Evolutionary conservation across 2,113 vertebrate species (phyloP).

Genomic region (Prunella fulvescens): DNA sequence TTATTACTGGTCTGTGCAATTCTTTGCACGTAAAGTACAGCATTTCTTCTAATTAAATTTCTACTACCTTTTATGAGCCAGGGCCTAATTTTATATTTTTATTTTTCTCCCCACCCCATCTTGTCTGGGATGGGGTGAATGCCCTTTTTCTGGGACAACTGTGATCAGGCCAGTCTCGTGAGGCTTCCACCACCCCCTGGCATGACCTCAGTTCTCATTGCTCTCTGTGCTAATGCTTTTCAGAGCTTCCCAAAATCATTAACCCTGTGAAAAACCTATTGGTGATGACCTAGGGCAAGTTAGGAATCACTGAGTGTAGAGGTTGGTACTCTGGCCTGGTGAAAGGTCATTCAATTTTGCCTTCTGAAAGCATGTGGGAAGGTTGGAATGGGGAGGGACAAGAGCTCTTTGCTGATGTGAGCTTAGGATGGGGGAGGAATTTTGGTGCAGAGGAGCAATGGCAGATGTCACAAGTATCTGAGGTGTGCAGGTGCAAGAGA

Average conservation of each 20-base stretch:
- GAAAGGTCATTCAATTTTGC: background rate
- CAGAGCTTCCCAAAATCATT: constrained; percentile 6
- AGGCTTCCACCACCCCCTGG: background rate
- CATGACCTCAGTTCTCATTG: background rate
- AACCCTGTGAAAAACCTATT: background rate
- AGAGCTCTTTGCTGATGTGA: background rate
- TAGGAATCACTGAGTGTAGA: background rate
- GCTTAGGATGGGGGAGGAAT: background rate
- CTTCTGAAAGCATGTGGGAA: background rate
- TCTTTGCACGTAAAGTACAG: background rate
- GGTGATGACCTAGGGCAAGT: background rate
- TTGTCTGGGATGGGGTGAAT: background rate
- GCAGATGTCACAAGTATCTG: background rate
- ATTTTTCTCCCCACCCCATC: background rate
- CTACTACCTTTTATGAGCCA: background rate
- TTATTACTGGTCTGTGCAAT: background rate
- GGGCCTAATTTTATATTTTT: background rate
- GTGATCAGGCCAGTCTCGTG: background rate
- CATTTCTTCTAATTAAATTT: background rate
- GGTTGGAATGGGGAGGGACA: background rate
- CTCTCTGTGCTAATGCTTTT: background rate
- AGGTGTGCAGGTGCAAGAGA: background rate
- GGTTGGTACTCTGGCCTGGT: background rate
- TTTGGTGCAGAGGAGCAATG: background rate
- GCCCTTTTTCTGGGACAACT: background rate